These are phyloP conservation scores for Actinia tenebrosa DNA, from an alignment of 64 coral and sea anemone species.

Conservation along the genomic window DNA sequence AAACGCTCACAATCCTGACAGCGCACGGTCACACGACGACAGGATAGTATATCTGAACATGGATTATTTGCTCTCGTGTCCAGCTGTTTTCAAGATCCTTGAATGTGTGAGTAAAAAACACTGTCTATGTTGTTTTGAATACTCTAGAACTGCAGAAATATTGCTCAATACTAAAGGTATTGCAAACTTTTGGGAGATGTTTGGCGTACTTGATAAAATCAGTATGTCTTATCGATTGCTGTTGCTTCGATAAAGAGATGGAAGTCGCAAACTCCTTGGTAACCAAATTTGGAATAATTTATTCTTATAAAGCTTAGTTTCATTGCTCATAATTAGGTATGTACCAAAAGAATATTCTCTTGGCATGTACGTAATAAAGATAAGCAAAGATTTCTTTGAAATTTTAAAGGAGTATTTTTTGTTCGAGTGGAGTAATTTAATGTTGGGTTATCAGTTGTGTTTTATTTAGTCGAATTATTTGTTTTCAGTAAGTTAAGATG, in stretches of 20 bases:
- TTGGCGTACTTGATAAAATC: neutral
- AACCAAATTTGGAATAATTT: neutral
- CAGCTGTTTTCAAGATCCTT: slow-evolving; percentile 17
- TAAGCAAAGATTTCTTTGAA: neutral
- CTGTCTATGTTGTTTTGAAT: neutral
- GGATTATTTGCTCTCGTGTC: slow-evolving; percentile 6
- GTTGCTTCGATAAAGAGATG: neutral
- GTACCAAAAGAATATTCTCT: neutral
- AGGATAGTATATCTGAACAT: neutral
- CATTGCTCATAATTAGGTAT: too few species aligned
- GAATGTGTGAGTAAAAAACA: slow-evolving; percentile 26
- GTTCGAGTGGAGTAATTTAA: too few species aligned
- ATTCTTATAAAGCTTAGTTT: too few species aligned
- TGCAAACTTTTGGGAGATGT: neutral
- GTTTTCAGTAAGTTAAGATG: too few species aligned
- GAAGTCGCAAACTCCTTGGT: neutral
- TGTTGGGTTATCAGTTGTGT: too few species aligned
- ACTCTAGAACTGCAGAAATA: neutral
- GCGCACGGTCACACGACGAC: neutral
- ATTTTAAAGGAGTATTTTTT: neutral
- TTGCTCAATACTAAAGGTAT: neutral
- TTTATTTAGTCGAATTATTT: too few species aligned
- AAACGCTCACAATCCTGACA: neutral
- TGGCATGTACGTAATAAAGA: neutral
- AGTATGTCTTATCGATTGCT: neutral